A percentile compares a stretch with the other conserved stretches of the same genome.
Evolutionary conservation across 30 jellyfish, hydroid and myxozoan species (phyloP).

Genomic region (Pelagia noctiluca): DNA sequence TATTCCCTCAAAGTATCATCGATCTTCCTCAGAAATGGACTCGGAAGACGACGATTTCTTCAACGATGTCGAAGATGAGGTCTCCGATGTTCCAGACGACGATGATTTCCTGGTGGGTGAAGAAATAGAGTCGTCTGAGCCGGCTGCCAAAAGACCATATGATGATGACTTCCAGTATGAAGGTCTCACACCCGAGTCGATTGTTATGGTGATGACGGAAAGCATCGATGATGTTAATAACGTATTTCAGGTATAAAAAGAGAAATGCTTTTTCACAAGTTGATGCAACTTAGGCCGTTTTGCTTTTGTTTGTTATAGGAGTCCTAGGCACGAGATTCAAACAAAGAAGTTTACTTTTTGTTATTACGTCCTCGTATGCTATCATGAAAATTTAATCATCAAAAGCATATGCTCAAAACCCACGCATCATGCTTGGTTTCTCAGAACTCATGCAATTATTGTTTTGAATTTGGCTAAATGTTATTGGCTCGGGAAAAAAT

Average conservation of each 20-base stretch:
- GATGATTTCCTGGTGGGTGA: constrained; percentile 84
- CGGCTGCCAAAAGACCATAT: constrained; percentile 89
- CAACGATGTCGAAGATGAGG: constrained; percentile 89
- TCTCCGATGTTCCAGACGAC: constrained; percentile 79
- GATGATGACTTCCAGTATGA: constrained; percentile 95
- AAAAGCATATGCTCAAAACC: no score
- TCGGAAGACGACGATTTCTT: constrained; percentile 91
- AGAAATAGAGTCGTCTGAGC: constrained; percentile 90
- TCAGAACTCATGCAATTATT: no score
- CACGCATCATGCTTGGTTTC: no score
- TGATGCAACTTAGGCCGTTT: no score
- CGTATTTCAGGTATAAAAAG: constrained; percentile 96
- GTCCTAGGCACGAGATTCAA: no score
- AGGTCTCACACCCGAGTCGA: constrained; percentile 96
- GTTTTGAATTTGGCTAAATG: no score
- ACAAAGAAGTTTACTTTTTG: no score
- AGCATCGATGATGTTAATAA: constrained; percentile 95
- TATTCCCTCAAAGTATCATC: not conserved
- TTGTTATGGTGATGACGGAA: constrained; percentile 86
- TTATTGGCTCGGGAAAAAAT: no score
- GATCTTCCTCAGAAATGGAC: constrained; percentile 58
- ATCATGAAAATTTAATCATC: no score
- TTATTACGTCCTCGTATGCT: no score
- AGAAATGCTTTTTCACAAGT: no score
- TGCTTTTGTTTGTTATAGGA: no score